These are phyloP conservation scores for Melieria crassipennis DNA, from an alignment of 2,888 invertebrate species.

Conservation along the genomic window DNA sequence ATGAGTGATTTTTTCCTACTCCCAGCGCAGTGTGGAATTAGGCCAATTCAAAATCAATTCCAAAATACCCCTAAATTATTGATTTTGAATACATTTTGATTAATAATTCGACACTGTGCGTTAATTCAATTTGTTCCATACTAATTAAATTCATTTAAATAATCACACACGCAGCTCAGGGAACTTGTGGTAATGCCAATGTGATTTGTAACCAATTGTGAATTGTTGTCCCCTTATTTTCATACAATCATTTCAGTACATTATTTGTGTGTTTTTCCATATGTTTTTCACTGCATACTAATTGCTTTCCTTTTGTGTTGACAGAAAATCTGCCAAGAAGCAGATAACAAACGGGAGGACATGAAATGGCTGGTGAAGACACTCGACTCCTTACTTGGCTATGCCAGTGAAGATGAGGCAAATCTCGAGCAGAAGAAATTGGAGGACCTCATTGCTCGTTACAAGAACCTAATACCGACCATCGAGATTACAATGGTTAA, in stretches of 20 bases:
- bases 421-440: slow-evolving; percentile 82
- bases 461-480: slow-evolving; percentile 90
- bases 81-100: not conserved
- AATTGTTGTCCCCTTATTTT: slow-evolving; percentile 15
- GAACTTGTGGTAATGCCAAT: slow-evolving; percentile 66
- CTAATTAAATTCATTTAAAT: slow-evolving; percentile 22
- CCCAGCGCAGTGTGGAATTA: not conserved
- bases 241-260: not conserved
- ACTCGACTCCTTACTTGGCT: slow-evolving; percentile 84
- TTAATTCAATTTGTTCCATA: not conserved
- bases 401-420: slow-evolving; percentile 83
- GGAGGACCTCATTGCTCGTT: slow-evolving; percentile 84
- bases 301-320: slow-evolving; percentile 40
- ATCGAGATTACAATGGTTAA: slow-evolving; percentile 93
- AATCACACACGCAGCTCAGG: slow-evolving; percentile 64
- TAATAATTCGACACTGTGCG: too few species aligned
- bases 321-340: slow-evolving; percentile 89
- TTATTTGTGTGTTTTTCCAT: not conserved
- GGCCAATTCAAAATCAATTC: slow-evolving; percentile 11
- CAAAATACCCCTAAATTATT: not conserved
- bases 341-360: slow-evolving; percentile 89
- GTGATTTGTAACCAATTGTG: not conserved
- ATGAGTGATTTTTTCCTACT: not conserved
- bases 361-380: slow-evolving; percentile 96
- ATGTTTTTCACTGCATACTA: slow-evolving; percentile 8